These are phyloP conservation scores for Synergus umbraculus DNA, from an alignment of 2,888 invertebrate genomes.

Conservation along the genomic window DNA sequence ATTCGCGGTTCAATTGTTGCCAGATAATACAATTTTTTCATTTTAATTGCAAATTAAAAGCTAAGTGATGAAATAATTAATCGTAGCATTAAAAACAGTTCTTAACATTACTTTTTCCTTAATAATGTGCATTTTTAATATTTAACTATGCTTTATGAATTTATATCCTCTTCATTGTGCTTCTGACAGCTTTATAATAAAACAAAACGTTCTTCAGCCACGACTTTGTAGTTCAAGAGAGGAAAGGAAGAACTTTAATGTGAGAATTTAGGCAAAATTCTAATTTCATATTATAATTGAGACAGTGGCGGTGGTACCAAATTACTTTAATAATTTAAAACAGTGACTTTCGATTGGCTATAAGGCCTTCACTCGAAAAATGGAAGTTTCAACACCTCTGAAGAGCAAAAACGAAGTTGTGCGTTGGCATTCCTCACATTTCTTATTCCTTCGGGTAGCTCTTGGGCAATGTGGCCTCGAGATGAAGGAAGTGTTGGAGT, in stretches of 20 bases:
- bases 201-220: not conserved
- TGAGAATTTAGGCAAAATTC: not conserved
- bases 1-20: not conserved
- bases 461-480: not conserved
- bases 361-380: not conserved
- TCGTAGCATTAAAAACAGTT: no score
- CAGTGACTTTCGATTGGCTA: no score
- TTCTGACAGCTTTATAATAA: no score
- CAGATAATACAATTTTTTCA: not conserved
- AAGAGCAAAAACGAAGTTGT: constrained; percentile 12
- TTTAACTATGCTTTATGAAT: no score
- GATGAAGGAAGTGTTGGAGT: constrained; percentile 20
- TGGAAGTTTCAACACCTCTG: not conserved
- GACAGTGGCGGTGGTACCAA: no score
- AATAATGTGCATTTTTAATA: no score
- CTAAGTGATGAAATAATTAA: not conserved
- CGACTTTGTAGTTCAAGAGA: not conserved
- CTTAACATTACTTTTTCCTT: no score
- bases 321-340: no score
- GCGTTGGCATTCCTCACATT: constrained; percentile 20
- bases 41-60: not conserved
- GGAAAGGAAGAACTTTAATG: not conserved
- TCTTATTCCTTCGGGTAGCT: constrained; percentile 32
- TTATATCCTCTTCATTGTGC: no score
- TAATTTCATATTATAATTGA: not conserved